Conservation (phyloP, 2,113 vertebrate species). For the Alces alces region DNA sequence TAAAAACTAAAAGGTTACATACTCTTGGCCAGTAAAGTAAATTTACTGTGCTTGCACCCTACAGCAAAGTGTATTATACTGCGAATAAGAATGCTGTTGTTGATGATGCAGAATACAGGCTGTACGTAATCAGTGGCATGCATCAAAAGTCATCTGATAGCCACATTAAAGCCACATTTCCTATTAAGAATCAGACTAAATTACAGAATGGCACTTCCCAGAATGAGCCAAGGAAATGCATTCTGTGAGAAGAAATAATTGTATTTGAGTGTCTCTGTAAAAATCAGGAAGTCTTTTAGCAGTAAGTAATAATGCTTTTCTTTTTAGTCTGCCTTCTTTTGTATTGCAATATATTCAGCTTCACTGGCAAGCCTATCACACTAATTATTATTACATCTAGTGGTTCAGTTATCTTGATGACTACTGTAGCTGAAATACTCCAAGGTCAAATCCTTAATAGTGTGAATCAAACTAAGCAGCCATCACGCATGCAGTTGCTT, state of each 20-base stretch:
- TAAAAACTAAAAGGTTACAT: slow-evolving; percentile 69
- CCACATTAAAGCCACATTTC: slow-evolving; percentile 76
- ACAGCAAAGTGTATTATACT: slow-evolving; percentile 67
- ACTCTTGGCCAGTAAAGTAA: slow-evolving; percentile 62
- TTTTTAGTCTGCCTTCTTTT: slow-evolving; percentile 67
- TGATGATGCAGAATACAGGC: slow-evolving; percentile 65
- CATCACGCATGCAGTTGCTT: background rate
- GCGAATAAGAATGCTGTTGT: slow-evolving; percentile 75
- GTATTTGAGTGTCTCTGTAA: slow-evolving; percentile 75
- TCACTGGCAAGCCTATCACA: slow-evolving; percentile 71
- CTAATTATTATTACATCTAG: slow-evolving; percentile 80
- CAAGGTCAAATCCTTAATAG: slow-evolving; percentile 75
- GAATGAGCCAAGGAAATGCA: slow-evolving; percentile 74
- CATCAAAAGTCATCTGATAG: slow-evolving; percentile 78
- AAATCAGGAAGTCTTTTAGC: slow-evolving; percentile 77
- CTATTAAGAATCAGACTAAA: slow-evolving; percentile 79
- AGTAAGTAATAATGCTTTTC: slow-evolving; percentile 68
- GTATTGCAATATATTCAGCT: slow-evolving; percentile 63
- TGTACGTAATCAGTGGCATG: slow-evolving; percentile 72
- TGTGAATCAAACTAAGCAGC: slow-evolving; percentile 61
- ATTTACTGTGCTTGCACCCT: slow-evolving; percentile 67
- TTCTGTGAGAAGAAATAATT: slow-evolving; percentile 76
- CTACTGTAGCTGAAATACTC: slow-evolving; percentile 69
- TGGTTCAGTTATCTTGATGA: slow-evolving; percentile 73
- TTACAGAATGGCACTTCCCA: slow-evolving; percentile 71